Percentiles rank a stretch among this genome's conserved stretches.
phyloP scores from a whole-genome alignment of 2,113 vertebrate genomes.

The Psittacula cyanocephala region DNA sequence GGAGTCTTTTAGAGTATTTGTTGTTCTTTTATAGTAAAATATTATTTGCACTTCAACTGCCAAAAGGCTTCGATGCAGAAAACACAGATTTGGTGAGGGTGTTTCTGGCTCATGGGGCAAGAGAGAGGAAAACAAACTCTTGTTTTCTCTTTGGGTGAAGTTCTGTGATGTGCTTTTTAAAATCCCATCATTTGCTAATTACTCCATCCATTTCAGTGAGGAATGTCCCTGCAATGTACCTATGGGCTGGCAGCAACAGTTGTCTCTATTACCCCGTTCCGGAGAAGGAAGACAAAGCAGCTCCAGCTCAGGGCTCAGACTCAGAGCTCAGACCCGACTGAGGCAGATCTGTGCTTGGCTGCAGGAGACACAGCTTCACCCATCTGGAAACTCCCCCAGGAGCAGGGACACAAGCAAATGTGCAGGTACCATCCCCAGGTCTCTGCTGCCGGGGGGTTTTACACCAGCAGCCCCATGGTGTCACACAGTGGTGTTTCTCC shows the following conservation, averaged over 20 bases:
- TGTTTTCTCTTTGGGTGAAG: background rate
- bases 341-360: background rate
- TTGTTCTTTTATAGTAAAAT: background rate
- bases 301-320: background rate
- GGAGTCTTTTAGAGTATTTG: background rate
- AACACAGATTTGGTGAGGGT: background rate
- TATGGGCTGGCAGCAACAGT: conserved; percentile 6
- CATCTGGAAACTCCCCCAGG: background rate
- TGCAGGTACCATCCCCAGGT: fast-evolving
- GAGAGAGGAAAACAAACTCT: background rate
- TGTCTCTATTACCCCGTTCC: background rate
- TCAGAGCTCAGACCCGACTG: fast-evolving
- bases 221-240: background rate
- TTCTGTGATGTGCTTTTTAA: background rate
- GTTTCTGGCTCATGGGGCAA: background rate
- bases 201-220: fast-evolving
- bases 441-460: background rate
- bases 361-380: background rate
- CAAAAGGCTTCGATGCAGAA: background rate
- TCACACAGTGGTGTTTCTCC: background rate
- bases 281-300: background rate
- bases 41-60: background rate
- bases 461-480: background rate
- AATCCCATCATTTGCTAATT: background rate
- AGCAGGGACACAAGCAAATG: fast-evolving